These are phyloP conservation scores for Steatocranus sp. DNA, from an alignment of 2,797 vertebrate genomes.

Conservation along the genomic window DNA sequence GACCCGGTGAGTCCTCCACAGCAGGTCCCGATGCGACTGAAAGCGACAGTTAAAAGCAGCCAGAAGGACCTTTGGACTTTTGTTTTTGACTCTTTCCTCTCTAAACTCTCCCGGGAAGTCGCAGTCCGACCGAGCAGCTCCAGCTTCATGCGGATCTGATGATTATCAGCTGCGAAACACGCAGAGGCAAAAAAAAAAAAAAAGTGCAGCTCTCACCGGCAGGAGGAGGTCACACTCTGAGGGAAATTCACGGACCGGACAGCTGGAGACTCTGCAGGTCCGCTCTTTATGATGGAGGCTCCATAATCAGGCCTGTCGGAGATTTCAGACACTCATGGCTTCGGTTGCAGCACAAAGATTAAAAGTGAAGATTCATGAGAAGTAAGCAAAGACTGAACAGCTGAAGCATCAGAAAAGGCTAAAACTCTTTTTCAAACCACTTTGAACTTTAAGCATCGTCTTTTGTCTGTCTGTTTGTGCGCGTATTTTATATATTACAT, in stretches of 20 bases:
- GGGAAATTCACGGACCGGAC: neutral
- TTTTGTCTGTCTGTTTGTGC: neutral
- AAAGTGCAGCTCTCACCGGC: neutral
- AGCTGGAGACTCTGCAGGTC: neutral
- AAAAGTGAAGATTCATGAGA: neutral
- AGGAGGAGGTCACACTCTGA: constrained; percentile 23
- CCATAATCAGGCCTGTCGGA: neutral
- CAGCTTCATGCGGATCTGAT: constrained; percentile 56
- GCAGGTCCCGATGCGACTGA: neutral
- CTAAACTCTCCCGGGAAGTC: neutral
- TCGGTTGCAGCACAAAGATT: neutral
- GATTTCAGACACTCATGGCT: neutral
- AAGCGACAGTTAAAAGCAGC: neutral
- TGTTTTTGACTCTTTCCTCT: neutral
- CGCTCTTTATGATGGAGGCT: neutral
- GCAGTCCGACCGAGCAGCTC: neutral
- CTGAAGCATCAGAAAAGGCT: neutral
- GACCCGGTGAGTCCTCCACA: neutral
- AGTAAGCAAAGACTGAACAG: neutral
- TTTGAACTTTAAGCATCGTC: no score
- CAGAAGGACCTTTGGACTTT: neutral
- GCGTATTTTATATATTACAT: neutral
- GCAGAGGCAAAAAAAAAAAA: neutral
- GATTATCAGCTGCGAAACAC: neutral
- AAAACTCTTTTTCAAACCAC: neutral